Evolutionary conservation across 2,113 vertebrate genomes (phyloP).

Genomic region (Sinocyclocheilus grahami): DNA sequence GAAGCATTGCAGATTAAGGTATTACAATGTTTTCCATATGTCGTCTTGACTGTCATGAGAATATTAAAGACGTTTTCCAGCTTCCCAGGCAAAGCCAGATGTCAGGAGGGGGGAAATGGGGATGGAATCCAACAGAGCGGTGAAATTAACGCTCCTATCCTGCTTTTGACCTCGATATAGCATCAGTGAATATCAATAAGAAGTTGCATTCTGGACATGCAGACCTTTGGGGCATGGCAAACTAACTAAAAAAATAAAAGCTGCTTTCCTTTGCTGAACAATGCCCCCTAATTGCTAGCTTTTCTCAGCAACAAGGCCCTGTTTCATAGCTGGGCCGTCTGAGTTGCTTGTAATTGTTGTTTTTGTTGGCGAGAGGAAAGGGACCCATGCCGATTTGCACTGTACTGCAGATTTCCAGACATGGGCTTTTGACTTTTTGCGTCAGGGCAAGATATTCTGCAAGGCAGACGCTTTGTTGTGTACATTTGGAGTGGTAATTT

Average conservation of each 20-base stretch:
- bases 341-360: conserved; percentile 85
- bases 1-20: conserved; percentile 84
- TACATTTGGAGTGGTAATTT: conserved; percentile 85
- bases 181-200: conserved; percentile 78
- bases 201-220: conserved; percentile 69
- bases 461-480: conserved; percentile 80
- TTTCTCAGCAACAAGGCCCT: conserved; percentile 78
- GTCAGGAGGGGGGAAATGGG: conserved; percentile 67
- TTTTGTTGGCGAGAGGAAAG: conserved; percentile 84
- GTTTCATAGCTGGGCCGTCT: conserved; percentile 85
- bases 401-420: conserved; percentile 83
- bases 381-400: conserved; percentile 81
- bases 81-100: conserved; percentile 89
- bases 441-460: conserved; percentile 84
- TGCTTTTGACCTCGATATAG: conserved; percentile 79
- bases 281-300: conserved; percentile 85
- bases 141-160: conserved; percentile 83
- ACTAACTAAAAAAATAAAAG: conserved; percentile 64
- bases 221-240: conserved; percentile 52
- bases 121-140: conserved; percentile 79
- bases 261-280: conserved; percentile 72
- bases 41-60: conserved; percentile 87
- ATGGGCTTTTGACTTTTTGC: conserved; percentile 78
- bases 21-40: conserved; percentile 95
- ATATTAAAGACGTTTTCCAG: conserved; percentile 93